phyloP scores from a whole-genome alignment of 2,113 vertebrate genomes.

The Brachyistius frenatus region DNA sequence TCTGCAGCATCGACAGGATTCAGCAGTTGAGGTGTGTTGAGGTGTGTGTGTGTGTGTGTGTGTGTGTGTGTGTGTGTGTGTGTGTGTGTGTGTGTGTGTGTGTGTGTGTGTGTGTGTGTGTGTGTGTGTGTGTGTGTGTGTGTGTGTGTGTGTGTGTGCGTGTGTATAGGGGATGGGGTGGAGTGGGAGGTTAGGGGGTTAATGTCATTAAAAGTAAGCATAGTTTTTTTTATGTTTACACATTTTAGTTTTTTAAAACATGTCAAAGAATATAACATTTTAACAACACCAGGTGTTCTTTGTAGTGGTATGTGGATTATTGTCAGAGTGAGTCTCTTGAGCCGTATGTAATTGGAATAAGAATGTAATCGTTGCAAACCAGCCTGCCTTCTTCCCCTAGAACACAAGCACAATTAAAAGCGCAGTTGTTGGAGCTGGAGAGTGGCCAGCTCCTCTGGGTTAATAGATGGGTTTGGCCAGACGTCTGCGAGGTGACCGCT shows the following conservation, averaged over 20 bases:
- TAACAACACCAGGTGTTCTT: constrained; percentile 31
- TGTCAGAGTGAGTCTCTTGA: constrained; percentile 37
- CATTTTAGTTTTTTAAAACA: constrained; percentile 12
- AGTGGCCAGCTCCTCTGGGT: constrained; percentile 76
- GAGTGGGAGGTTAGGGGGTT: constrained; percentile 13
- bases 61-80: too few species aligned
- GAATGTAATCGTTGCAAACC: constrained; percentile 49
- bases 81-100: too few species aligned
- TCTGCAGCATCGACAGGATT: constrained; percentile 69
- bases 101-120: background rate
- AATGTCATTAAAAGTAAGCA: constrained; percentile 49
- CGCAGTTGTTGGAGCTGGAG: constrained; percentile 63
- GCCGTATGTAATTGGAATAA: constrained; percentile 44
- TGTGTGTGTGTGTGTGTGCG: too few species aligned
- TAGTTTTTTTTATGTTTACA: constrained; percentile 2
- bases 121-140: too few species aligned
- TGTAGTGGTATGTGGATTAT: constrained; percentile 3
- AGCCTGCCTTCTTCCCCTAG: too few species aligned
- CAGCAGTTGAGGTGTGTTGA: constrained; percentile 21
- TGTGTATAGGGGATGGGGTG: too few species aligned
- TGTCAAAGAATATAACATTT: constrained; percentile 26
- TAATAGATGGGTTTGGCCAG: constrained; percentile 82
- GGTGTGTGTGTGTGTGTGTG: too few species aligned
- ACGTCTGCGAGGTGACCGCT: constrained; percentile 83
- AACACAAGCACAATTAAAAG: constrained; percentile 72